Base-by-base conservation (phyloP, 92 coral and sea anemone species). In the Porites lobata region DNA sequence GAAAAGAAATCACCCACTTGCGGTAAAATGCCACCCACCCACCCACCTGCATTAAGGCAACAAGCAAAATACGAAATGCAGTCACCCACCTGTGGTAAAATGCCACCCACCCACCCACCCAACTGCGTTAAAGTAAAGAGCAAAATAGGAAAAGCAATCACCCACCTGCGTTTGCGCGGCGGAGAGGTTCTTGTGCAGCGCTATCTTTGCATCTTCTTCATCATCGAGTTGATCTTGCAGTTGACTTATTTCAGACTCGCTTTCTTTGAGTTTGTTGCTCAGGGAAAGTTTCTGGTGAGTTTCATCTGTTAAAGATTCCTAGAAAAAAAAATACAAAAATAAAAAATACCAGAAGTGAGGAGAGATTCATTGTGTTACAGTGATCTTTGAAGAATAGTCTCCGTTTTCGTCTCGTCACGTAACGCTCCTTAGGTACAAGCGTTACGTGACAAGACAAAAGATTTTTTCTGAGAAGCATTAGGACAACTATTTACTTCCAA, bases 271-370 rank as follows among this genome's bases (percentile, higher is more conserved):
- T 83, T 97, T 97, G 81, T 89, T 94, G 72, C 93, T 94, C 14
- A 94, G 86, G 32, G 89, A 47, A 74, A 97, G 91, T 56, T 97
- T 97, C 32, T 87, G 93, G 67, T 95, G 97, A 2, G 99, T 97
- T 83, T 97, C 99, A 1, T 97, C 99, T 77, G 94, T 89, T 26
- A 97, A 88, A 20, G 92, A 88, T 76, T 97, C 99, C 99, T 97
- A 73, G 21, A n/a, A 20, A 84, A 75, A 65, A 77, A 80, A 7
- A 66, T 9, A 9, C 64, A 61, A 13, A 24, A 59, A 12, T 3
- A 76, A n/a, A 18, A 74, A n/a, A n/a, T 7, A 50, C 12, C 43
- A 4, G 43, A 32, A 32, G 43, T 32, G 5, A 32, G 5, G 43
- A 32, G 43, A 32, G 43, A 32, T 32, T 56, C 59, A 56, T 3